Evolutionary conservation across 2,797 vertebrate species (phyloP).

Genomic region (Acipenser oxyrinchus): DNA sequence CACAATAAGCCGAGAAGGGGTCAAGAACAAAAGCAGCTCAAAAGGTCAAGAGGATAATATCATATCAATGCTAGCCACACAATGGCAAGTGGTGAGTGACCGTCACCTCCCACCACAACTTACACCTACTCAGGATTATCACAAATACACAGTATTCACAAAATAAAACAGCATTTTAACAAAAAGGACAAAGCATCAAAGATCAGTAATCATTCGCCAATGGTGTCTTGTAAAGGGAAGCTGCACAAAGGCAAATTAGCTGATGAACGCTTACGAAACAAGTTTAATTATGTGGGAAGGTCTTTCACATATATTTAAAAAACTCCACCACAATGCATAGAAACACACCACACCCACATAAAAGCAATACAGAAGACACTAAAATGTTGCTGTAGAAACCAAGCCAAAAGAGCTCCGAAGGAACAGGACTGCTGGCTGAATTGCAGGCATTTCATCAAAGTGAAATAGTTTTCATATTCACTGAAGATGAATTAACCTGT

Average conservation of each 20-base stretch:
- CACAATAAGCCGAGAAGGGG: conserved; percentile 38
- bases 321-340: too few relatives aligned
- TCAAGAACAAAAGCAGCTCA: conserved; percentile 41
- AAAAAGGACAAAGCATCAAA: conserved; percentile 37
- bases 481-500: too few relatives aligned
- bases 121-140: conserved; percentile 37
- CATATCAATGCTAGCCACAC: conserved; percentile 46
- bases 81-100: conserved; percentile 45
- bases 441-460: too few relatives aligned
- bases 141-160: background rate
- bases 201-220: conserved; percentile 29
- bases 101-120: conserved; percentile 43
- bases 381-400: too few relatives aligned
- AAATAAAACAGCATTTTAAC: conserved; percentile 1
- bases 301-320: too few relatives aligned
- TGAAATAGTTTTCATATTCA: too few relatives aligned
- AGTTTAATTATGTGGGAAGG: conserved; percentile 28
- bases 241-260: conserved; percentile 28
- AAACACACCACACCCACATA: too few relatives aligned
- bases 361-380: too few relatives aligned
- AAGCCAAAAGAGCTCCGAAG: too few relatives aligned
- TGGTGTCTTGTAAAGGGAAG: too few relatives aligned
- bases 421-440: too few relatives aligned
- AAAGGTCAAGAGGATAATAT: conserved; percentile 45
- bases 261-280: conserved; percentile 36